Evolutionary conservation across 2,113 vertebrate genomes (phyloP), one percentile per base, ranked within the genome.

Genomic region (Ctenomys sociabilis): DNA sequence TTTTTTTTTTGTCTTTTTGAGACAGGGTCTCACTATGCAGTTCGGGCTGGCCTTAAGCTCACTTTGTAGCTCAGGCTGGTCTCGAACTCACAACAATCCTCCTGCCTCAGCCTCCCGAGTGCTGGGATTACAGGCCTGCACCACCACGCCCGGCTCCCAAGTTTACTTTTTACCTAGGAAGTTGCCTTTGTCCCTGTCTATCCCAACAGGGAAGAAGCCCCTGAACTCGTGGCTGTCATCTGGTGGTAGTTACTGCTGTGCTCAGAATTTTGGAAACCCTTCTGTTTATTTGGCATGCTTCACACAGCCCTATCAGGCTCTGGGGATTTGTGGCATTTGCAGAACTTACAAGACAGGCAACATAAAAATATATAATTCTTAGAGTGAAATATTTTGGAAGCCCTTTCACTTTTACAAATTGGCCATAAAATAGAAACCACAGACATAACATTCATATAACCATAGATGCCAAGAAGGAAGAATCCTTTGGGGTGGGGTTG

Each of bases 361-460:
- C 90, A 91, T 93, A 95, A 96, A 97, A 97, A 97, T 96, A 88
- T 95, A 83, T 97, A 95, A 95, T 96, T 97, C 97, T 96, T 80
- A 43, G 85, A 96, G 86, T 66, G 91, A 95, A 94, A 84, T 96
- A 87, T 92, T 97, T 95, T 93, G 92, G 94, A 97, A 90, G 88
- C 88, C 91, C 93, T 73, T 97, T 97, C 90, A 91, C 90, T 97
- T 97, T 95, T 95, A 96, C 83, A 97, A 97, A 96, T 95, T 96
- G 91, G 85, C 95, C 94, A 91, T 98, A 96, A 97, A 96, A 89
- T 82, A 96, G 91, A 96, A 97, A 96, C 95, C 97, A 97, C 94
- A 97, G 97, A 97, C 96, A 94, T 92, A 97, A 96, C 90, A 93
- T 84, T 97, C 88, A 7, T 73, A 75, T 52, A 92, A 94, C 63